Conservation (phyloP, 2,888 invertebrate genomes). For the Synanthedon formicaeformis region DNA sequence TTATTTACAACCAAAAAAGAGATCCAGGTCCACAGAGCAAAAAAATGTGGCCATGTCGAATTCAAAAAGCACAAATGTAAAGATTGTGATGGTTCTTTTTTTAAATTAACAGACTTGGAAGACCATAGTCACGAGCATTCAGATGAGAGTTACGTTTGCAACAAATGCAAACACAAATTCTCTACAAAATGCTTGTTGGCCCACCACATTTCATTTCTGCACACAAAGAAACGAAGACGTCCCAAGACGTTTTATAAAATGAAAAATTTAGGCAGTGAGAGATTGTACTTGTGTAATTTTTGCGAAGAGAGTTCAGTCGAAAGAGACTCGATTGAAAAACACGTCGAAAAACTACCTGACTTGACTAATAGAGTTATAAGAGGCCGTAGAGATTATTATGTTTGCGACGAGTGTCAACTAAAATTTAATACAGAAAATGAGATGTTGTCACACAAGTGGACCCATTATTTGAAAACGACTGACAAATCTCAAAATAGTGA, state of each 20-base stretch:
- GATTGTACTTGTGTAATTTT: constrained; percentile 43
- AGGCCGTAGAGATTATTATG: constrained; percentile 44
- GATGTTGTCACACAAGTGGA: constrained; percentile 55
- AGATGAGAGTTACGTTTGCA: constrained; percentile 30
- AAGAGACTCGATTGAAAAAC: constrained; percentile 29
- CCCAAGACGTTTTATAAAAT: constrained; percentile 28
- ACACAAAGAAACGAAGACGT: constrained; percentile 23
- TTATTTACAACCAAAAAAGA: constrained; percentile 26
- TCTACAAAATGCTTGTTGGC: constrained; percentile 34
- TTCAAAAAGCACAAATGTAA: constrained; percentile 29
- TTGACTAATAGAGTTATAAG: constrained; percentile 37
- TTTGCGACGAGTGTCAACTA: constrained; percentile 46
- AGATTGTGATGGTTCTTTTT: constrained; percentile 31
- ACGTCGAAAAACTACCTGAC: constrained; percentile 35
- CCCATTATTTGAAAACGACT: constrained; percentile 37
- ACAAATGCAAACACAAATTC: constrained; percentile 51
- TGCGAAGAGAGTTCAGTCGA: constrained; percentile 43
- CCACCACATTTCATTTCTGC: constrained; percentile 43
- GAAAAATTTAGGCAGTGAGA: constrained; percentile 27
- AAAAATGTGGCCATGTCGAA: constrained; percentile 30
- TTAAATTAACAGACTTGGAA: constrained; percentile 44
- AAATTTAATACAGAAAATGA: constrained; percentile 42
- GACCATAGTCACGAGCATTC: constrained; percentile 49
- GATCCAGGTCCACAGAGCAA: constrained; percentile 32
- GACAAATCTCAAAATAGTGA: constrained; percentile 19